Percentiles rank a stretch among this genome's conserved stretches.
Conservation (phyloP, 2,797 vertebrate species). For the Danionella dracula region DNA sequence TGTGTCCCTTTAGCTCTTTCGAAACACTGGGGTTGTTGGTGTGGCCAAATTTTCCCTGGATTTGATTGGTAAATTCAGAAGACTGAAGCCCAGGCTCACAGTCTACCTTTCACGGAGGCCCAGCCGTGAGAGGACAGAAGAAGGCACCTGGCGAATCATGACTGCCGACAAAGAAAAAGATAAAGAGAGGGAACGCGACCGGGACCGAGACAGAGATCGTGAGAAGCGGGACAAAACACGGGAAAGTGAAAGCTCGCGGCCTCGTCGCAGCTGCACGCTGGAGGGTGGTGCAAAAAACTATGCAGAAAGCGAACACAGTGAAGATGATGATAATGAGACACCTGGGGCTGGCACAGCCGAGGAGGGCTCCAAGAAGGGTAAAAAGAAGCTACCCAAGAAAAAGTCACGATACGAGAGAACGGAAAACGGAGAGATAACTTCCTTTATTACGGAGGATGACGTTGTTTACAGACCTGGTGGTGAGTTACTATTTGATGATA, state of each 20-base stretch:
- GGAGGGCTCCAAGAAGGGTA: conserved; percentile 90
- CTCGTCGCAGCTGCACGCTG: conserved; percentile 91
- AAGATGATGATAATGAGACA: conserved; percentile 92
- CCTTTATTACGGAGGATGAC: conserved; percentile 94
- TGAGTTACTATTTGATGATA: conserved; percentile 55
- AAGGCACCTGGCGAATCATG: conserved; percentile 99
- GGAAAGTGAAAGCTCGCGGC: conserved; percentile 85
- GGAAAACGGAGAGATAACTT: conserved; percentile 94
- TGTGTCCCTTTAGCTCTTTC: conserved; percentile 72
- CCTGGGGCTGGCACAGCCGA: conserved; percentile 79
- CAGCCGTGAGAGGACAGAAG: conserved; percentile 99
- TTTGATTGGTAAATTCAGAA: conserved; percentile 99
- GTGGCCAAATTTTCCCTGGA: conserved; percentile 99
- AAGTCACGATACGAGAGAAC: conserved; percentile 94
- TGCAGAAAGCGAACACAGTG: conserved; percentile 95
- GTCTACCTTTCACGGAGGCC: conserved; percentile 99
- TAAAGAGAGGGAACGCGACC: conserved; percentile 92
- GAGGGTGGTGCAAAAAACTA: conserved; percentile 97
- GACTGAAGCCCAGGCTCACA: conserved; percentile 99
- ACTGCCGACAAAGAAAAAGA: conserved; percentile 97
- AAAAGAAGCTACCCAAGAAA: conserved; percentile 95
- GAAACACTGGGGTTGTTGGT: conserved; percentile 95
- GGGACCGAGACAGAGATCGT: conserved; percentile 87
- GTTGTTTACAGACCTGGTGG: conserved; percentile 95
- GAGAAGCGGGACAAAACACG: conserved; percentile 83